Evolutionary conservation across 2,888 invertebrate species (phyloP).

Genomic region (Ornithoptera priamus): DNA sequence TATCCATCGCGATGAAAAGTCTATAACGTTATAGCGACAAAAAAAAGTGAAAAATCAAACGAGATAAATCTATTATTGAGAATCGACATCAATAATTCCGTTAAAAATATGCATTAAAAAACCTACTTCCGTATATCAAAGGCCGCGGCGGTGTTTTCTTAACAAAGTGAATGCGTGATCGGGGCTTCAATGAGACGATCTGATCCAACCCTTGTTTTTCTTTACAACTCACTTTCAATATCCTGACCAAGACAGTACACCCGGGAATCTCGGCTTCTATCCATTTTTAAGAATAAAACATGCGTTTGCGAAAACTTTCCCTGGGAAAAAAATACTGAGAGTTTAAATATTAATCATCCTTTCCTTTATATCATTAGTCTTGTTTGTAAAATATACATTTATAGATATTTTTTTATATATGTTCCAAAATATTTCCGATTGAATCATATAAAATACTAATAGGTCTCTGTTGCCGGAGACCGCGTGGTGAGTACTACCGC

Average conservation of each 20-base stretch:
- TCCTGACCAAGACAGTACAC: constrained; percentile 56
- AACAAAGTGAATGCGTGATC: constrained; percentile 76
- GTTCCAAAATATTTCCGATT: not conserved
- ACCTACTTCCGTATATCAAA: constrained; percentile 66
- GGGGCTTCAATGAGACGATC: constrained; percentile 64
- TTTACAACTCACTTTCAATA: constrained; percentile 67
- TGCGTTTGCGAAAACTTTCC: constrained; percentile 21
- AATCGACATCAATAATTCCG: constrained; percentile 69
- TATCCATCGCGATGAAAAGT: too few species aligned
- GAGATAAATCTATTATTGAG: constrained; percentile 49
- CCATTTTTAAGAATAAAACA: constrained; percentile 33
- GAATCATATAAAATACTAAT: not conserved
- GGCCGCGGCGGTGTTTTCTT: constrained; percentile 69
- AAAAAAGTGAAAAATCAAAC: constrained; percentile 33
- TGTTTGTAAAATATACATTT: too few species aligned
- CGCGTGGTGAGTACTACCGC: too few species aligned
- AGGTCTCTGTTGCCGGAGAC: too few species aligned
- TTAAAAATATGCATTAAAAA: constrained; percentile 76
- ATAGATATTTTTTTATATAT: too few species aligned
- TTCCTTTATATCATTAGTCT: too few species aligned
- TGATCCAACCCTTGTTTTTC: constrained; percentile 68
- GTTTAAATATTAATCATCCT: not conserved
- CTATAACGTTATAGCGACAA: not conserved
- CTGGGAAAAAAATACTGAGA: constrained; percentile 8
- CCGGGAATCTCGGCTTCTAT: constrained; percentile 40